A percentile compares a stretch with the other conserved stretches of the same genome.
phyloP scores from a whole-genome alignment of 2,113 vertebrate genomes.

The Sitta europaea region DNA sequence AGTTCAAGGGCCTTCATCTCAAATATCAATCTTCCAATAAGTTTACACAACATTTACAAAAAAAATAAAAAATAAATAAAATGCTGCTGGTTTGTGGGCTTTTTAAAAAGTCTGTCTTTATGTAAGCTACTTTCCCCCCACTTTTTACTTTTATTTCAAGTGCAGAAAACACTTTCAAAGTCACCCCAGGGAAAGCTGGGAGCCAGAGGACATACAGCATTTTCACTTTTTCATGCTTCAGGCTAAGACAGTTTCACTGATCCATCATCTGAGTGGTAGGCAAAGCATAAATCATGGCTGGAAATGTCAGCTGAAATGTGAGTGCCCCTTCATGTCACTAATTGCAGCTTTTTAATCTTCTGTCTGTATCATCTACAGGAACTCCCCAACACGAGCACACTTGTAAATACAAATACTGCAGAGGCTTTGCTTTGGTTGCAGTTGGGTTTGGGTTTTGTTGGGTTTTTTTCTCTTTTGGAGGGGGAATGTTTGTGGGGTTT shows the following conservation, averaged over 20 bases:
- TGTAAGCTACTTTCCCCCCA: neutral
- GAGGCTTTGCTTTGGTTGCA: neutral
- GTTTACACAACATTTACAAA: neutral
- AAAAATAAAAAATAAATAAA: no score
- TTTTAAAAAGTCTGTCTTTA: neutral
- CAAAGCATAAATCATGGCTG: slow-evolving; percentile 55
- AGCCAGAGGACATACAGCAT: slow-evolving; percentile 31
- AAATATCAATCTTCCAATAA: neutral
- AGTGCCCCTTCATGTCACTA: slow-evolving; percentile 34
- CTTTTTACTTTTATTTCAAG: neutral
- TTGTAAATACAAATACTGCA: neutral
- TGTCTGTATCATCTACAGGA: neutral
- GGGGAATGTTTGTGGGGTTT: neutral
- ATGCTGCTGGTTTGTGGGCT: neutral
- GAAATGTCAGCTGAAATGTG: slow-evolving; percentile 64
- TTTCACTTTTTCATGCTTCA: slow-evolving; percentile 45
- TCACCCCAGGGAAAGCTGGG: neutral
- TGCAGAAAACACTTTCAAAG: slow-evolving; percentile 15
- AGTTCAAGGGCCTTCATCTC: neutral
- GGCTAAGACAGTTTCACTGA: slow-evolving; percentile 48
- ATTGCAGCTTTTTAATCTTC: slow-evolving; percentile 4
- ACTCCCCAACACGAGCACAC: neutral
- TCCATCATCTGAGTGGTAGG: slow-evolving; percentile 20
- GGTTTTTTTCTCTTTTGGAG: neutral
- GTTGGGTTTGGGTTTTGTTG: neutral